Evolutionary conservation across 2,797 vertebrate species (phyloP).

Genomic region (Rousettus madagascariensis): DNA sequence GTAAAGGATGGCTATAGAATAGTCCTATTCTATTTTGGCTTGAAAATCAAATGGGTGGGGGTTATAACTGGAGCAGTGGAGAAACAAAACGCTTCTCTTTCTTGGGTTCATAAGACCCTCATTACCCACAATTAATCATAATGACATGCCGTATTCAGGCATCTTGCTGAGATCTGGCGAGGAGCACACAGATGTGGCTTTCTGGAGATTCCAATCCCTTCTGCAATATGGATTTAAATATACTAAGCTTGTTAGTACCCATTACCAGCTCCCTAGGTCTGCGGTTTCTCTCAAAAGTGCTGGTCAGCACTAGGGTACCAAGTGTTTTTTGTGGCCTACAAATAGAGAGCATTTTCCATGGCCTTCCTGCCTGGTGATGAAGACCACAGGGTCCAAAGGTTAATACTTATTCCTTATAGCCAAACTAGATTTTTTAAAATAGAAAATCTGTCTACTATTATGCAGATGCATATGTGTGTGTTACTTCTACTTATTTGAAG

Average conservation of each 20-base stretch:
- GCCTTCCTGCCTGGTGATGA: conserved; percentile 6
- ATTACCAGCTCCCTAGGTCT: conserved; percentile 71
- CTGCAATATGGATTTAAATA: conserved; percentile 73
- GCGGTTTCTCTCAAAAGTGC: conserved; percentile 50
- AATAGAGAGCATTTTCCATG: background rate
- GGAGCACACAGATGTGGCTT: conserved; percentile 79
- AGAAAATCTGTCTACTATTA: background rate
- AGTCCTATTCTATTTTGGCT: conserved; percentile 78
- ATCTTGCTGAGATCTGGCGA: conserved; percentile 79
- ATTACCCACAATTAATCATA: conserved; percentile 88
- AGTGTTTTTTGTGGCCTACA: background rate
- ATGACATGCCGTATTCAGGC: conserved; percentile 84
- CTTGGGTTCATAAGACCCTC: conserved; percentile 85
- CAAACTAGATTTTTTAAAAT: background rate
- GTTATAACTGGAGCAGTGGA: conserved; percentile 76
- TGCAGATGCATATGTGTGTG: background rate
- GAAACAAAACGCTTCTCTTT: conserved; percentile 85
- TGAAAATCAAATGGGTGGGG: conserved; percentile 80
- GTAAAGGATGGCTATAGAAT: conserved; percentile 70
- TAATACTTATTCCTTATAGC: background rate
- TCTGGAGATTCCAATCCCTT: conserved; percentile 78
- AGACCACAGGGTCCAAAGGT: background rate
- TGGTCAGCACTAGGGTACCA: background rate
- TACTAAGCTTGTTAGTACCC: conserved; percentile 76
- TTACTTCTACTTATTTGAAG: background rate